A percentile compares a stretch with the other conserved stretches of the same genome.
Evolutionary conservation across 2,888 invertebrate genomes (phyloP).

Genomic region (Aphidius colemani): DNA sequence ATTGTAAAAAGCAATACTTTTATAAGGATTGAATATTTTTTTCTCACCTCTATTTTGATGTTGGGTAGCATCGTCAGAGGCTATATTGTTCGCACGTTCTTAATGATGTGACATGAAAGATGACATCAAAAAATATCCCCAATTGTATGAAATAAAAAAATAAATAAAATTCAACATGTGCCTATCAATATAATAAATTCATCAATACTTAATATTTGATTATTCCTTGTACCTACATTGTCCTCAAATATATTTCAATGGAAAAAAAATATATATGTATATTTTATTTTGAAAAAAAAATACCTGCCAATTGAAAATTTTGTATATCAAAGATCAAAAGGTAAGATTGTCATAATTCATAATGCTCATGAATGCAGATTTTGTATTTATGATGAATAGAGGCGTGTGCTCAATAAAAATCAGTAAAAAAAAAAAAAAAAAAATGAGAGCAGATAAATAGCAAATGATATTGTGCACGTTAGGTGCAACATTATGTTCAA

Average conservation of each 20-base stretch:
- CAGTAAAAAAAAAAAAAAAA: constrained; percentile 15
- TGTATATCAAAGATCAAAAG: too few species aligned
- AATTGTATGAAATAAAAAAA: neutral
- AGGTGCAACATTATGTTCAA: constrained; percentile 38
- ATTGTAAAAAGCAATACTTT: neutral
- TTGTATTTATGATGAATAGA: neutral
- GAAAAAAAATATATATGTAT: neutral
- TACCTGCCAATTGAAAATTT: too few species aligned
- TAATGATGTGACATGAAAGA: constrained; percentile 26
- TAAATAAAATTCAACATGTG: neutral
- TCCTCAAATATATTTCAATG: too few species aligned
- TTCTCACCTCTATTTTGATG: constrained; percentile 24
- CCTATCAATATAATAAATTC: too few species aligned
- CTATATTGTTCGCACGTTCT: constrained; percentile 26
- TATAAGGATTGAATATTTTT: constrained; percentile 11
- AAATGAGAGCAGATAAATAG: constrained; percentile 5
- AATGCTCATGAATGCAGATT: too few species aligned
- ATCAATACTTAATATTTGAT: too few species aligned
- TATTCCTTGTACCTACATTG: too few species aligned
- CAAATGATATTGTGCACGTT: constrained; percentile 25
- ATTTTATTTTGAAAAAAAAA: neutral
- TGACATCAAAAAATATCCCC: constrained; percentile 19
- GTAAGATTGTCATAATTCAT: too few species aligned
- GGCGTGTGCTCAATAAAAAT: constrained; percentile 6
- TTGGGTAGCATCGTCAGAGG: constrained; percentile 23